These are phyloP conservation scores for Tragelaphus imberbis DNA, from an alignment of 2,113 vertebrate genomes.

Conservation along the genomic window DNA sequence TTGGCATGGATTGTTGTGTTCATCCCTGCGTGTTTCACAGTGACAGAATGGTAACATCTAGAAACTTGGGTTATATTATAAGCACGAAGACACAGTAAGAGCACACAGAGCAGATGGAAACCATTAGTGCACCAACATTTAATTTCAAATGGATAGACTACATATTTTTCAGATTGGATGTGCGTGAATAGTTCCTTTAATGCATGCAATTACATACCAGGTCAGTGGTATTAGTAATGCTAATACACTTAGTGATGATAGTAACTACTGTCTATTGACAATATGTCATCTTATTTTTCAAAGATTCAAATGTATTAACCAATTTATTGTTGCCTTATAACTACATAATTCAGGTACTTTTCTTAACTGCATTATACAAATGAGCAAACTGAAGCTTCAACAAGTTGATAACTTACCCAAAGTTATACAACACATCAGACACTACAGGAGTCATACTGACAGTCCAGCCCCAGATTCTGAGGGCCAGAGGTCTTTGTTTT, in stretches of 20 bases:
- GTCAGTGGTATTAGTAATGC: background rate
- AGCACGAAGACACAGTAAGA: background rate
- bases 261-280: background rate
- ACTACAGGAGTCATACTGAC: background rate
- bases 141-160: background rate
- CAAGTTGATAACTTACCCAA: background rate
- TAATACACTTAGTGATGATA: background rate
- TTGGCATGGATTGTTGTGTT: background rate
- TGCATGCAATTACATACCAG: background rate
- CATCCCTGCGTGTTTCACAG: background rate
- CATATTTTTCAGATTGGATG: background rate
- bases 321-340: background rate
- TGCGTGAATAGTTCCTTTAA: background rate
- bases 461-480: background rate
- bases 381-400: background rate
- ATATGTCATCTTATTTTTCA: background rate
- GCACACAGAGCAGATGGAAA: background rate
- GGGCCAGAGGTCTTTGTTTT: background rate
- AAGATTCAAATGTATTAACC: background rate
- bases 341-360: background rate
- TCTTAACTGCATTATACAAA: background rate
- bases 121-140: background rate
- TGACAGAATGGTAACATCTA: background rate
- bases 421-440: background rate
- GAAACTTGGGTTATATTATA: background rate